phyloP scores from a whole-genome alignment of 92 coral and sea anemone species.

The Palythoa grandiflora region DNA sequence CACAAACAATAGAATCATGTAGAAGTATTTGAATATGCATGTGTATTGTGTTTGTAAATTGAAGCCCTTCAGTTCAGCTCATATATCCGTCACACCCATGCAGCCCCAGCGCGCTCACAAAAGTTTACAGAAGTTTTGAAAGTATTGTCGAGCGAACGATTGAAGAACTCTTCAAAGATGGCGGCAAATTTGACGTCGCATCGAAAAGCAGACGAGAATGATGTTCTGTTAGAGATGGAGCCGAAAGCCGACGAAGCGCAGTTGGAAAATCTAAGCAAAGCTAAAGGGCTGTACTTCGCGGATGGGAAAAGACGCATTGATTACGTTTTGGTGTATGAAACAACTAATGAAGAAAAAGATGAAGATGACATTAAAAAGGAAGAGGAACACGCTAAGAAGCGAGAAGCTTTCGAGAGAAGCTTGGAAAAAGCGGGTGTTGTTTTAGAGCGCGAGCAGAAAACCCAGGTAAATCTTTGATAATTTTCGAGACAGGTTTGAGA shows the following conservation, averaged over 20 bases:
- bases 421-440: slow-evolving; percentile 60
- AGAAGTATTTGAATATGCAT: slow-evolving; percentile 39
- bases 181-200: slow-evolving; percentile 41
- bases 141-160: background rate
- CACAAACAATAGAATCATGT: slow-evolving; percentile 8
- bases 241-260: background rate
- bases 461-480: slow-evolving; percentile 56
- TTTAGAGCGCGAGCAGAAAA: slow-evolving; percentile 58
- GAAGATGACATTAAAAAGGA: slow-evolving; percentile 61
- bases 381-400: slow-evolving; percentile 51
- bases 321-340: slow-evolving; percentile 77
- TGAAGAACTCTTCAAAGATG: slow-evolving; percentile 13
- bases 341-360: slow-evolving; percentile 64
- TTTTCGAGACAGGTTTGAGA: background rate
- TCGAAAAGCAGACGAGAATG: slow-evolving; percentile 53
- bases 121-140: background rate
- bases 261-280: slow-evolving; percentile 5
- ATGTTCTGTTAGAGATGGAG: slow-evolving; percentile 65
- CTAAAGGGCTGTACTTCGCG: slow-evolving; percentile 47
- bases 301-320: slow-evolving; percentile 62
- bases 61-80: background rate
- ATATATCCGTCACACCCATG: slow-evolving; percentile 28
- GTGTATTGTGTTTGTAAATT: slow-evolving; percentile 24
- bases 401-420: slow-evolving; percentile 73
- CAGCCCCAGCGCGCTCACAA: background rate